Evolutionary conservation across 1,140 invertebrate genomes (phyloP), one percentile per base, ranked within the genome.

Genomic region (Bombus difficillimus): DNA sequence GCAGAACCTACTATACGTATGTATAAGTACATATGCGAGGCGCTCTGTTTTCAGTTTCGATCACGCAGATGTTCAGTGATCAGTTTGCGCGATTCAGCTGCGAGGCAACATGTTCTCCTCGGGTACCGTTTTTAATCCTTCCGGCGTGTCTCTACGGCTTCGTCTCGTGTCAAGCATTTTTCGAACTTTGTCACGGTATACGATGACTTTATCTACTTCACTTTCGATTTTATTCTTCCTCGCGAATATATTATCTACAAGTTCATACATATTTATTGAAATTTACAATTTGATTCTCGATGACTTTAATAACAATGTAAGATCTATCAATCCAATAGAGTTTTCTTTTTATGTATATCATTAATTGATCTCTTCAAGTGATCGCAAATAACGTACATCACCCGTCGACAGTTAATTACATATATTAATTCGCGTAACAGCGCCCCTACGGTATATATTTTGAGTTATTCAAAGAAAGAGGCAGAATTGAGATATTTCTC

Each of bases 381-480:
- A 22, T 12, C 59, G 18, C 41, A 74, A 83, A 68, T 79, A 66
- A 43, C 66, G 53, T 47, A 72, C 64, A n/a, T 85, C 81, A 77
- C 74, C 62, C 53, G 68, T 71, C 79, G 75, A 84, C 22, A 57
- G 66, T 79, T 84, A 78, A 62, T 84, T 84, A 10, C n/a, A 66
- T n/a, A 78, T 71, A 71, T 71, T 84, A 84, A 84, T 84, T 69
- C 64, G 47, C 43, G n/a, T 78, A 69, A 71, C 64, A 47, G 8
- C n/a, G 39, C 53, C 5, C n/a, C 18, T 13, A n/a, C 15, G 22
- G 25, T 71, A 59, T 41, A 18, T 25, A 25, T 76, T 39, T 68
- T 9, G 72, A 43, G 43, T 53, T 75, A 34, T 22, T 47, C 8
- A 28, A 34, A 34, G 22, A 22, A 28, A 28, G 3, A 41, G 68